Percentiles rank a stretch among this genome's conserved stretches.
Conservation (phyloP, 1,140 invertebrate genomes). For the Drosophila kepulauana region DNA sequence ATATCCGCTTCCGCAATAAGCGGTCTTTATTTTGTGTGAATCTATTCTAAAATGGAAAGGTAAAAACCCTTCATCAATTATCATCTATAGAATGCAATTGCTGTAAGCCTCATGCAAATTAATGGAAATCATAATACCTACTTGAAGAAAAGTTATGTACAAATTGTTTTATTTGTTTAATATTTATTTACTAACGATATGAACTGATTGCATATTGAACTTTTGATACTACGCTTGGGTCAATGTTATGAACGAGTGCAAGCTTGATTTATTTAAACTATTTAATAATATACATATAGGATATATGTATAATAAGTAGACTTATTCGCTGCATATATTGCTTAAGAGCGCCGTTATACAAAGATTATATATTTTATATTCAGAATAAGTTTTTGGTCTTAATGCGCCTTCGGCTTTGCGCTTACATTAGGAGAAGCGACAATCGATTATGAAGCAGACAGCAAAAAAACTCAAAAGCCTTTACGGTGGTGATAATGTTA, state of each 20-base stretch:
- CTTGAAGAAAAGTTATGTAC: too few species aligned
- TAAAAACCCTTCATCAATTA: slow-evolving; percentile 1
- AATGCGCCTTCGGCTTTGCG: slow-evolving; percentile 32
- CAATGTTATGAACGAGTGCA: too few species aligned
- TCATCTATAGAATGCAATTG: neutral
- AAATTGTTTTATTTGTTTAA: too few species aligned
- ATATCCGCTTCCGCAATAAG: slow-evolving; percentile 69
- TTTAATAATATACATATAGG: too few species aligned
- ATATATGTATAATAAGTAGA: too few species aligned
- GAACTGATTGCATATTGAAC: too few species aligned
- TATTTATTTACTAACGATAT: too few species aligned
- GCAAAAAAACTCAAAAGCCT: neutral
- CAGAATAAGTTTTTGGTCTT: slow-evolving; percentile 25
- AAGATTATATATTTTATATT: slow-evolving; percentile 24
- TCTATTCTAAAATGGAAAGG: neutral
- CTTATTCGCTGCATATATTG: too few species aligned
- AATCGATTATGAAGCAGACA: neutral
- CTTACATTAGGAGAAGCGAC: slow-evolving; percentile 24
- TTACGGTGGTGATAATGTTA: slow-evolving; percentile 6
- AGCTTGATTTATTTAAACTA: too few species aligned
- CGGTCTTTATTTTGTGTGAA: slow-evolving; percentile 34
- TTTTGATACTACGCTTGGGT: too few species aligned
- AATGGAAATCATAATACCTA: too few species aligned
- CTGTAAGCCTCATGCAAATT: slow-evolving; percentile 9
- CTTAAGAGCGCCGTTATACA: neutral